Conservation (phyloP, 2,888 invertebrate genomes). For the Gastracanthus pulcherrimus region DNA sequence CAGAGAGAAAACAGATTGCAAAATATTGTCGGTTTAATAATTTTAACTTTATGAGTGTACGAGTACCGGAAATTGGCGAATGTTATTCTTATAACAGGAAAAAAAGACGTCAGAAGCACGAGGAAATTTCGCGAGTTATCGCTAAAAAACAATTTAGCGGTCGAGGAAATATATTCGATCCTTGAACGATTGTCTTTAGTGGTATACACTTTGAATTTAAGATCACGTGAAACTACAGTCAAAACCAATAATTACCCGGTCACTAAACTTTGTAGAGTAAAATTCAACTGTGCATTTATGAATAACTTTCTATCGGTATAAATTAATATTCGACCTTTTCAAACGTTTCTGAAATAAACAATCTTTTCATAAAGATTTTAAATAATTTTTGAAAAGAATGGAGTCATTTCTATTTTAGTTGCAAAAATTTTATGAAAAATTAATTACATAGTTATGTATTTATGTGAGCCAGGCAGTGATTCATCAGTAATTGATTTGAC, state of each 20-base stretch:
- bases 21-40: no score
- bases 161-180: not conserved
- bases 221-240: not conserved
- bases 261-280: not conserved
- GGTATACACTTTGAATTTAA: not conserved
- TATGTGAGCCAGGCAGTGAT: not conserved
- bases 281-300: not conserved
- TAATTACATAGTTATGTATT: not conserved
- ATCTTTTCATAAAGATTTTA: no score
- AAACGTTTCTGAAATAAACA: no score
- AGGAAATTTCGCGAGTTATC: not conserved
- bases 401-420: not conserved
- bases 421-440: no score
- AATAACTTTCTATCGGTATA: not conserved
- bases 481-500: not conserved
- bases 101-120: not conserved
- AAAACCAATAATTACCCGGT: not conserved
- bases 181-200: not conserved
- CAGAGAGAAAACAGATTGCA: no score
- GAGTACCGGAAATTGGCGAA: not conserved
- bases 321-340: no score
- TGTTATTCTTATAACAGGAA: not conserved
- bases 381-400: not conserved
- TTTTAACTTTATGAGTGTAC: not conserved
- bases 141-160: not conserved